Evolutionary conservation across 2,797 vertebrate species (phyloP), one percentile per base, ranked within the genome.

Genomic region (Notoglanidium macrostoma): DNA sequence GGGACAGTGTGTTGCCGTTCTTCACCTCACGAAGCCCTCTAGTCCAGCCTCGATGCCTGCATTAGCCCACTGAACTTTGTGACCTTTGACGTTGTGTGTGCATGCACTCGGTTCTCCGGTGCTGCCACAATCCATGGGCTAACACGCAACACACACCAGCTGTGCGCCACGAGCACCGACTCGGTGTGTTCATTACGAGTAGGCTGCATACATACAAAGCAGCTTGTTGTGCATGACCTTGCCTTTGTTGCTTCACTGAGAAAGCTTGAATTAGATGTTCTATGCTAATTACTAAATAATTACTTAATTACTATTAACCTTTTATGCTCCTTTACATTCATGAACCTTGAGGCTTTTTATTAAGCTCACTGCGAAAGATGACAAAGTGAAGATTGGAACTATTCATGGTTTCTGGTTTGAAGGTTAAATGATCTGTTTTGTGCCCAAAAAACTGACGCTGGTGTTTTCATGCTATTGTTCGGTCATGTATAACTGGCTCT

Each of bases 51-150:
- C 40, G 21, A n/a, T 76, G 32, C 86, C 74, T 76, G 78, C 72
- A 46, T 83, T 84, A 86, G 44, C 83, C 74, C 49, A 85, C 85
- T 88, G 88, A 90, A 86, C 86, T 86, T 61, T 85, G 79, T 89
- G 90, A 51, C 21, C 77, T 87, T 83, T 79, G 83, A 76, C 40
- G 67, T 35, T 81, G 83, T 61, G n/a, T 81, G 79, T 85, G 61
- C 77, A 82, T 74, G 79, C 86, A 57, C 57, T 65, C 70, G 40
- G 29, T 84, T 87, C 44, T 26, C 40, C 86, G 85, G 78, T 76
- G 65, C 68, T 70, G 54, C 46, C 57, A 17, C 80, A 86, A 57
- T 73, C 88, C 88, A 85, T 51, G 63, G 85, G 79, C 74, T 57
- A 78, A 88, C 81, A 68, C 81, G 7, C 79, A 17, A 81, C 79